phyloP scores from a whole-genome alignment of 2,797 vertebrate genomes.

The Cirrhinus molitorella region DNA sequence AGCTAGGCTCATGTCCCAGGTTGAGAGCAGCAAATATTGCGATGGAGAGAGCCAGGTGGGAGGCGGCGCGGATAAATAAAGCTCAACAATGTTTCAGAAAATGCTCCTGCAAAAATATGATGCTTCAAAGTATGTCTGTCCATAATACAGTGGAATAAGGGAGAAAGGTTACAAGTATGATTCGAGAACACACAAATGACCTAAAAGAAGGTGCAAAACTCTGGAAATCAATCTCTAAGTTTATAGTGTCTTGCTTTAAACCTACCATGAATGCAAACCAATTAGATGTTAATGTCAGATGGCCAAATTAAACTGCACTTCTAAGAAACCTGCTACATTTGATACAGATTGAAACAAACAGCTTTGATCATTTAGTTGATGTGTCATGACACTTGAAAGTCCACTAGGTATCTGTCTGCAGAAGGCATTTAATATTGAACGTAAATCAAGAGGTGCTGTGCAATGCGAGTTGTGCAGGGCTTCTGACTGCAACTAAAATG shows the following conservation, averaged over 20 bases:
- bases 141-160: constrained; percentile 76
- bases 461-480: background rate
- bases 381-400: constrained; percentile 33
- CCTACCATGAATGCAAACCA: background rate
- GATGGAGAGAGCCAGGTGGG: constrained; percentile 60
- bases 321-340: background rate
- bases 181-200: constrained; percentile 76
- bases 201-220: constrained; percentile 23
- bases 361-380: constrained; percentile 39
- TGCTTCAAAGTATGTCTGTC: constrained; percentile 69
- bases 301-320: background rate
- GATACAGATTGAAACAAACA: constrained; percentile 47
- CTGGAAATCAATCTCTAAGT: background rate
- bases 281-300: background rate
- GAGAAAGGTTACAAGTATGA: constrained; percentile 67
- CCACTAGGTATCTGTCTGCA: constrained; percentile 11
- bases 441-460: background rate
- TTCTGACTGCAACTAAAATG: background rate
- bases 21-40: constrained; percentile 59
- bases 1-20: constrained; percentile 46
- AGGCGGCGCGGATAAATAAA: constrained; percentile 76
- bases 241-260: background rate
- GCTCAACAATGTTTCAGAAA: constrained; percentile 71
- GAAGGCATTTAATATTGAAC: constrained; percentile 40
- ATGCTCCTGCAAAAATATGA: constrained; percentile 66